Percentiles rank a stretch among this genome's conserved stretches.
Evolutionary conservation across 2,113 vertebrate genomes (phyloP).

Genomic region (Struthio camelus): DNA sequence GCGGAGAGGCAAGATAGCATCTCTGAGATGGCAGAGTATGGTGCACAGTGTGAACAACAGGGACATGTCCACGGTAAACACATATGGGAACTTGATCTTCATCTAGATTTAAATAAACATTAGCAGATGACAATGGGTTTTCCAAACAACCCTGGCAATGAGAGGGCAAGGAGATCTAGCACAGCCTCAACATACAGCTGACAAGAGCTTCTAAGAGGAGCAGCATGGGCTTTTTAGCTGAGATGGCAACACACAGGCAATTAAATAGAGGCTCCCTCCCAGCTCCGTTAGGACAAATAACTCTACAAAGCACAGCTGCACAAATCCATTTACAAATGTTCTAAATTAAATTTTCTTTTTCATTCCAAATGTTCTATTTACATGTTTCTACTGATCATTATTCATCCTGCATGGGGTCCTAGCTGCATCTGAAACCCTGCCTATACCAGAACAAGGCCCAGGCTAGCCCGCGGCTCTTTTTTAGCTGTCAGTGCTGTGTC

Average conservation of each 20-base stretch:
- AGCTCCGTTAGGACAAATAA: no score
- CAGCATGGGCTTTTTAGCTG: background rate
- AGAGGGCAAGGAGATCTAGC: background rate
- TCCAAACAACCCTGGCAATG: background rate
- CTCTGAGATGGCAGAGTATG: background rate
- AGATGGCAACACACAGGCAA: background rate
- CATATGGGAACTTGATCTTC: background rate
- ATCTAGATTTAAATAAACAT: background rate
- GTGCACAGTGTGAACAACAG: background rate
- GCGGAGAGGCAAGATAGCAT: background rate
- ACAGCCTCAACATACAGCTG: rapidly evolving
- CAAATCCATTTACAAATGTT: background rate
- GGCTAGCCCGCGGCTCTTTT: background rate
- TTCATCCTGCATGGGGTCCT: rapidly evolving
- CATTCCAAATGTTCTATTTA: background rate
- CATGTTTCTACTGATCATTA: background rate
- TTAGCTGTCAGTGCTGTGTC: rapidly evolving
- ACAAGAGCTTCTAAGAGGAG: background rate
- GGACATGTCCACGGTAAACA: background rate
- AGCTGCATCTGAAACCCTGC: background rate
- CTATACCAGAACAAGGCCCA: no score
- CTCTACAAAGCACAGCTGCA: background rate
- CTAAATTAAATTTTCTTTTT: background rate
- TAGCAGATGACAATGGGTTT: background rate
- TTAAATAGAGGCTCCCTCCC: background rate